phyloP scores from a whole-genome alignment of 2,113 vertebrate genomes.

The Atlantisia rogersi region DNA sequence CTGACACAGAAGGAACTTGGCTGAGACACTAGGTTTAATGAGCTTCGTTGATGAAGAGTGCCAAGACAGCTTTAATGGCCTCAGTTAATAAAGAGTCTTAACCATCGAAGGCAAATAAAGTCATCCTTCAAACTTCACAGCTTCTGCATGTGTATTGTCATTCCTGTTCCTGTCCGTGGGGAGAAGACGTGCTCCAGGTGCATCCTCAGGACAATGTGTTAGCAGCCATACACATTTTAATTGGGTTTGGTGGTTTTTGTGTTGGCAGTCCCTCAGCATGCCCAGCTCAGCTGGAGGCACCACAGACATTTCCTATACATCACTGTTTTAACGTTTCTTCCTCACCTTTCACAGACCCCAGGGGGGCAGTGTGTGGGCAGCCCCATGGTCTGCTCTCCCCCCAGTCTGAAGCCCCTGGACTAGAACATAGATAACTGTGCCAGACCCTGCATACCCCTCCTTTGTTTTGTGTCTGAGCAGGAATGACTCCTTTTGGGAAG shows the following conservation, averaged over 20 bases:
- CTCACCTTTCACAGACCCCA: not conserved
- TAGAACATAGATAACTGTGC: no score
- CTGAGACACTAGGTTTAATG: not conserved
- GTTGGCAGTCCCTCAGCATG: not conserved
- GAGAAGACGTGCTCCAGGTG: not conserved
- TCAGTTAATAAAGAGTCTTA: not conserved
- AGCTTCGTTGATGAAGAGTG: not conserved
- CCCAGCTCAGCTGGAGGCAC: not conserved
- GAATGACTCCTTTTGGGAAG: not conserved
- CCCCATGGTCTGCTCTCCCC: not conserved
- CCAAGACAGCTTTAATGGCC: not conserved
- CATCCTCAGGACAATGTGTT: not conserved
- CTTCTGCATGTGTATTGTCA: not conserved
- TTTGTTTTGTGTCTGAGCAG: not conserved
- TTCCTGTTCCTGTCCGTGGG: not conserved
- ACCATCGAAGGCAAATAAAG: not conserved
- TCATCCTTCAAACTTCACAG: not conserved
- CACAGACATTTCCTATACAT: rapidly evolving
- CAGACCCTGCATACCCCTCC: not conserved
- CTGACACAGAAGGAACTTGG: not conserved
- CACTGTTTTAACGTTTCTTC: not conserved
- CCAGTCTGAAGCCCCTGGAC: not conserved
- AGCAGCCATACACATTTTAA: not conserved
- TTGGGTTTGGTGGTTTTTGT: not conserved
- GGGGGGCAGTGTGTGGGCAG: no score